phyloP scores from a whole-genome alignment of 1,140 invertebrate genomes.

The Orchestia grillus region DNA sequence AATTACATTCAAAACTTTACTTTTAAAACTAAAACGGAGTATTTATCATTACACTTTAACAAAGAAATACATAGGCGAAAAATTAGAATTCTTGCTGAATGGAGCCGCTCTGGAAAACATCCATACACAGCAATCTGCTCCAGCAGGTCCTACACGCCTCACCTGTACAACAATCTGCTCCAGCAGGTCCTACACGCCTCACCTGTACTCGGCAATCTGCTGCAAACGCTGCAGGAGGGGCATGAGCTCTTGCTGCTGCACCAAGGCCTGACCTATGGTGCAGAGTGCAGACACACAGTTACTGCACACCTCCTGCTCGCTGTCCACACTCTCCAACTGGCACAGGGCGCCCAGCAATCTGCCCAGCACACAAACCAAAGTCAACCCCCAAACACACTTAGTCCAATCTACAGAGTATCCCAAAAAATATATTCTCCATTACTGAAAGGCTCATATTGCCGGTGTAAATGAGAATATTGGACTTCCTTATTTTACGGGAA shows the following conservation, averaged over 20 bases:
- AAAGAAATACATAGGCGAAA: too few species aligned
- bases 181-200: background rate
- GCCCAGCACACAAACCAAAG: background rate
- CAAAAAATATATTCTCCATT: too few species aligned
- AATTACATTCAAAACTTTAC: too few species aligned
- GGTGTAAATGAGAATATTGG: too few species aligned
- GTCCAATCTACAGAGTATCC: too few species aligned
- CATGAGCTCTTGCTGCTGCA: constrained; percentile 67
- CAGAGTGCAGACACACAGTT: constrained; percentile 79
- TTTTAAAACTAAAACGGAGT: too few species aligned
- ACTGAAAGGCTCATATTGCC: too few species aligned
- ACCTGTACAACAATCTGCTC: background rate
- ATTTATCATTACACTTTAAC: too few species aligned
- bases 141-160: background rate
- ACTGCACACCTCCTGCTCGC: constrained; percentile 83
- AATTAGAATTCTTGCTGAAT: too few species aligned
- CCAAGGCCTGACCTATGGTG: constrained; percentile 75
- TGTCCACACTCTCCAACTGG: constrained; percentile 82
- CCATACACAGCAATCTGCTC: background rate
- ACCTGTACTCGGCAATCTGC: constrained; percentile 64
- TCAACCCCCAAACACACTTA: too few species aligned
- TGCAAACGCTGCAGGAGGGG: constrained; percentile 57
- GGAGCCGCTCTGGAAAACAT: too few species aligned
- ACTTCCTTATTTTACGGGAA: too few species aligned
- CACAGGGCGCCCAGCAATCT: constrained; percentile 78